phyloP scores from a whole-genome alignment of 1,140 invertebrate genomes.

The Atta cephalotes region DNA sequence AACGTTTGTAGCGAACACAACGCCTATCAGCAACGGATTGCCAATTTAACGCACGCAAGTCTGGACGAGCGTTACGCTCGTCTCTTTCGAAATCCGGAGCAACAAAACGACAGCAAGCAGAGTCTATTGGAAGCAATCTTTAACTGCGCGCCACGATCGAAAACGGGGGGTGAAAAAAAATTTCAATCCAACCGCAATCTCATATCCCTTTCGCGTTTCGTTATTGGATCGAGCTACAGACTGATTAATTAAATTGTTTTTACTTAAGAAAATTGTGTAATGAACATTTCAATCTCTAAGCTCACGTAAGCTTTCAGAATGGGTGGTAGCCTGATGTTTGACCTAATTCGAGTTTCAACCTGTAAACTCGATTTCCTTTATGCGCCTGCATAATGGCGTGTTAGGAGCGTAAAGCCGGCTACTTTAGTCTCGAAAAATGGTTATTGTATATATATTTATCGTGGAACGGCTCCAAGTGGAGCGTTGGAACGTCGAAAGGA shows the following conservation, averaged over 20 bases:
- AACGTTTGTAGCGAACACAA: conserved; percentile 45
- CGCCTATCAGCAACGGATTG: conserved; percentile 54
- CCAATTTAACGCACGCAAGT: conserved; percentile 63
- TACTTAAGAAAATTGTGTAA: neutral
- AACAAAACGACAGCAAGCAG: conserved; percentile 27
- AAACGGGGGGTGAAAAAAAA: conserved; percentile 16
- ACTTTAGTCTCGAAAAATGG: conserved; percentile 46
- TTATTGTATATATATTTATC: conserved; percentile 36
- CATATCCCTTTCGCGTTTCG: neutral
- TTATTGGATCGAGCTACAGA: neutral
- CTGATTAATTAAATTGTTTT: neutral
- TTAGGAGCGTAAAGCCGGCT: conserved; percentile 20
- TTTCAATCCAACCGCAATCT: conserved; percentile 27
- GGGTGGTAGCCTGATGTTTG: conserved; percentile 3
- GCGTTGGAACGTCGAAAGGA: neutral
- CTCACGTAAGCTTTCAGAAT: neutral
- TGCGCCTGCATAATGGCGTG: conserved; percentile 40
- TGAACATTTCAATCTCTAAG: neutral
- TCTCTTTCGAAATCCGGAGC: conserved; percentile 37
- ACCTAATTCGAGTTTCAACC: conserved; percentile 48
- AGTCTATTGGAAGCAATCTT: conserved; percentile 49
- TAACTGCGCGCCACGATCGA: conserved; percentile 3
- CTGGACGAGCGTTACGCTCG: conserved; percentile 27
- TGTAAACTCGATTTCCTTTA: conserved; percentile 49
- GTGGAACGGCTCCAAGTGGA: conserved; percentile 25